These are phyloP conservation scores for Branchinecta sandiegonensis DNA, from an alignment of 2,888 invertebrate genomes.

Conservation along the genomic window DNA sequence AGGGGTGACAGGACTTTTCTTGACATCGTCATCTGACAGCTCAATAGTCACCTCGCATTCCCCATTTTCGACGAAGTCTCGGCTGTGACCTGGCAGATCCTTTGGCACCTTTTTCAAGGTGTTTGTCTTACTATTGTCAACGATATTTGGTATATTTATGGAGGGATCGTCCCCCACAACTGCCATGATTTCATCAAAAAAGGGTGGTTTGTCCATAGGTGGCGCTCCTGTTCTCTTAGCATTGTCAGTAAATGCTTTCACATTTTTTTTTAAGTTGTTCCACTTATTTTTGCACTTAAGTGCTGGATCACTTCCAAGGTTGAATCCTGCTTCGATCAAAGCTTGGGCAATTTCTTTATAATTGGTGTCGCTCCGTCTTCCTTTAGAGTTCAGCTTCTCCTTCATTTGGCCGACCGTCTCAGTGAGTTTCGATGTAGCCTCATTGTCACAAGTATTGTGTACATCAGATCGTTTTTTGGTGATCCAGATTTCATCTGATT, in stretches of 20 bases:
- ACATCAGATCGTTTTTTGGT: no score
- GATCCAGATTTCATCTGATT: no score
- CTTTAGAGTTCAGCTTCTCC: not conserved
- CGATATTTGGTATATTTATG: not conserved
- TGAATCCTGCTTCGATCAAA: not conserved
- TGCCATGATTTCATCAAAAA: no score
- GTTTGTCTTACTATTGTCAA: not conserved
- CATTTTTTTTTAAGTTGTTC: no score
- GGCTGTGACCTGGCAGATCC: no score
- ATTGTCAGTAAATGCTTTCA: no score
- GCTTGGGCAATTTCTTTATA: not conserved
- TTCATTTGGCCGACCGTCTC: not conserved
- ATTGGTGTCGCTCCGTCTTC: not conserved
- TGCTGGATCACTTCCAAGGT: no score
- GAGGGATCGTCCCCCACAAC: no score
- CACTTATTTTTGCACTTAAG: slow-evolving; percentile 4
- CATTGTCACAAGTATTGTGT: not conserved
- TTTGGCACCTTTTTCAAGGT: no score
- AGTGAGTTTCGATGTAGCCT: not conserved
- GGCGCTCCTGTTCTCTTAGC: no score
- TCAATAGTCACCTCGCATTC: not conserved
- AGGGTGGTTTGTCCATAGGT: no score
- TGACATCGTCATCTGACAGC: not conserved
- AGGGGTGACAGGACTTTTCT: slow-evolving; percentile 1
- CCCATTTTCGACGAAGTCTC: no score